Conservation (phyloP, 2,113 vertebrate species). For the Diadophis punctatus region DNA sequence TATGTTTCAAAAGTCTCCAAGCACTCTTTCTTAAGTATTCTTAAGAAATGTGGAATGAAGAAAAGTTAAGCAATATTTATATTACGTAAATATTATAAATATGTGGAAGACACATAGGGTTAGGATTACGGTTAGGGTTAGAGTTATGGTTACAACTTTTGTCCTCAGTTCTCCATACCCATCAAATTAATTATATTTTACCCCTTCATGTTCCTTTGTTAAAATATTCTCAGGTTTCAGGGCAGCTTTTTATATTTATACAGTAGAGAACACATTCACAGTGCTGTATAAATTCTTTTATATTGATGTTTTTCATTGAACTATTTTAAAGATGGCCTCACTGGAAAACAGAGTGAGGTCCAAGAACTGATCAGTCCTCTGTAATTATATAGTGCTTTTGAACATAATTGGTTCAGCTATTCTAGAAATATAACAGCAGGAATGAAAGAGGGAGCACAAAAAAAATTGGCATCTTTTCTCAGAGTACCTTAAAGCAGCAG, state of each 20-base stretch:
- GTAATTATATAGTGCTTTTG: not conserved
- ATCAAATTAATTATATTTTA: not conserved
- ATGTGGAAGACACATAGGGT: not conserved
- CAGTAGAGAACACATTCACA: not conserved
- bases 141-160: not conserved
- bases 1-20: not conserved
- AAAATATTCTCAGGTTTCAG: not conserved
- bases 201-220: not conserved
- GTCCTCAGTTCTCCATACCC: not conserved
- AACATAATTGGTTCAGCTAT: not conserved
- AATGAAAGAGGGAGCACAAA: not conserved
- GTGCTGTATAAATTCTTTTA: not conserved
- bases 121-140: not conserved
- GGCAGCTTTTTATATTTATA: not conserved
- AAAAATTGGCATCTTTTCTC: not conserved
- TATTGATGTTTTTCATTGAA: not conserved
- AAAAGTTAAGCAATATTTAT: not conserved
- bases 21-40: not conserved
- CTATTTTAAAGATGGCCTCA: not conserved
- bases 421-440: not conserved
- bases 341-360: not conserved
- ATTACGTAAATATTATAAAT: not conserved
- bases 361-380: not conserved
- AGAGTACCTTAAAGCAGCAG: not conserved
- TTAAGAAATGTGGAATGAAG: not conserved